Base-by-base conservation (phyloP, 1,140 invertebrate species). In the Palaemon carinicauda region DNA sequence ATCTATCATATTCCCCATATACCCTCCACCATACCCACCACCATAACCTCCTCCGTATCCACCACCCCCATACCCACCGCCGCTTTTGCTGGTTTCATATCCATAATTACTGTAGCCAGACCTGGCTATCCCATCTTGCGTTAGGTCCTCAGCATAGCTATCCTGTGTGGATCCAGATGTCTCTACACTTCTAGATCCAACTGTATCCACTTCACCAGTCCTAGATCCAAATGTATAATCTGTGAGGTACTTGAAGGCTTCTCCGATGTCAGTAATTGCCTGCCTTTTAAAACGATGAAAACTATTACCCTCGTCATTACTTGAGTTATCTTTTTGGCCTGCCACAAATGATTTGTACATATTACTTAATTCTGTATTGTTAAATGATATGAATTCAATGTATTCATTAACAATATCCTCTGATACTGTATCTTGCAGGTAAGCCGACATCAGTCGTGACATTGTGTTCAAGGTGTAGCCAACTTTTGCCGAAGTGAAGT, bases 1-100 rank as follows among this genome's bases (percentile, higher is more conserved):
- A 33, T 86, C 78, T 24, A 86, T 27, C 15, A 65, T 33, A 24
- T 54, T 80, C 12, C 41, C 41, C 60, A 73, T 80, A 77, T 80
- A 56, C 69, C 71, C 73, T 29, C 73, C 52, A n/a, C 52, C 50
- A n/a, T 50, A 33, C 15, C 81, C 65, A 69, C 65, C 29, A 14
- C 65, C 81, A 12, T 33, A 31, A 1, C 71, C 71, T 15, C 81
- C 51, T 41, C 83, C 77, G 24, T 60, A 56, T n/a, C n/a, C n/a
- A 5, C 53, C 33, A 24, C 81, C 71, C 10, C 81, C 81, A 19
- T 50, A 31, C 7, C 83, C 83, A 7, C 75, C 41, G 3, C 33
- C 50, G 0, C 82, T 74, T 10, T 80, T 71, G 15, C 83, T 77
- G 33, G 52, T 29, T 4, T 80, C 60, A n/a, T 71, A 50, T 3